These are phyloP conservation scores for Norana najaformis DNA, from an alignment of 2,888 invertebrate genomes.

Conservation along the genomic window DNA sequence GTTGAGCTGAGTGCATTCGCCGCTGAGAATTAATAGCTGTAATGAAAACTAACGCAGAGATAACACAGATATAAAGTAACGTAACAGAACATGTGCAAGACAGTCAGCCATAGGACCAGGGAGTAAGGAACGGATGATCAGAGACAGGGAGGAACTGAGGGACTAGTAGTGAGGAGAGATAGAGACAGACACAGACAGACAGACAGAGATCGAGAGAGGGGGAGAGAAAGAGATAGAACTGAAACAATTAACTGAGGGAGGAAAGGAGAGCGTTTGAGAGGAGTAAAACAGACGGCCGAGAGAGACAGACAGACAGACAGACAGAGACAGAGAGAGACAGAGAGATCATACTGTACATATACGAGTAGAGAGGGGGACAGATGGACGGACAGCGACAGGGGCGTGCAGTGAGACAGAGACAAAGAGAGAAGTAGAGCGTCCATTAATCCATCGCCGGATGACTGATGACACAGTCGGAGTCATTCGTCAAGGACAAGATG, in stretches of 20 bases:
- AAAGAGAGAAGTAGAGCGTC: not conserved
- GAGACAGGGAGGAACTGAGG: not conserved
- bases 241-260: no score
- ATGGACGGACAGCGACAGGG: not conserved
- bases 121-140: not conserved
- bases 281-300: no score
- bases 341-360: no score
- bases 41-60: not conserved
- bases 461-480: not conserved
- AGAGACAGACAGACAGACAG: not conserved
- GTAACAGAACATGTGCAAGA: not conserved
- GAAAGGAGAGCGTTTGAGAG: not conserved
- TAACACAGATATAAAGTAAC: not conserved
- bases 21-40: not conserved
- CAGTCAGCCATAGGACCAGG: not conserved
- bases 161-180: not conserved
- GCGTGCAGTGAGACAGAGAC: not conserved
- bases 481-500: constrained; percentile 13
- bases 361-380: no score
- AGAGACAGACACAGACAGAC: not conserved
- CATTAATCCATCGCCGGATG: not conserved
- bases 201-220: not conserved
- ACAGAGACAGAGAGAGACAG: no score
- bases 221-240: no score
- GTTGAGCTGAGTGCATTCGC: not conserved